These are phyloP conservation scores for Drosophila siamana DNA, from an alignment of 2,888 invertebrate species.

Conservation along the genomic window DNA sequence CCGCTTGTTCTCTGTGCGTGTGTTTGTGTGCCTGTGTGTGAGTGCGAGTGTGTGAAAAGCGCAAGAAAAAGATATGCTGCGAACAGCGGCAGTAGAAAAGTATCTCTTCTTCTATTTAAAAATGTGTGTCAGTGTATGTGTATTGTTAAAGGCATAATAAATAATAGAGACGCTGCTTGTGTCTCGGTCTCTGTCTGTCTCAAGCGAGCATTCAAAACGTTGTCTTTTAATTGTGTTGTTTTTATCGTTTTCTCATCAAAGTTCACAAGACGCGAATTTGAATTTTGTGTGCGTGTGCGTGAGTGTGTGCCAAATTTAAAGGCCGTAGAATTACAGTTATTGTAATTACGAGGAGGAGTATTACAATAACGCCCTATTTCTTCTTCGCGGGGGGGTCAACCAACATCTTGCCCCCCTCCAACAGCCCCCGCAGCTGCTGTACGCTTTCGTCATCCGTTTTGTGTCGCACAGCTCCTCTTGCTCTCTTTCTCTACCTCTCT, in stretches of 20 bases:
- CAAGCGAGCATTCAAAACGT: constrained; percentile 39
- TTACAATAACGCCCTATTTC: constrained; percentile 69
- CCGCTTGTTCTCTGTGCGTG: constrained; percentile 30
- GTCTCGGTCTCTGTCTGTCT: neutral
- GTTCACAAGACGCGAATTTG: constrained; percentile 53
- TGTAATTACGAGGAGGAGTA: constrained; percentile 40
- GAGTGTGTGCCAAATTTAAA: constrained; percentile 62
- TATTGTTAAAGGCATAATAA: constrained; percentile 70
- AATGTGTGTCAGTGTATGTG: constrained; percentile 80
- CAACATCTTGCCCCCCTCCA: constrained; percentile 41
- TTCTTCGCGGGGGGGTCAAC: constrained; percentile 46
- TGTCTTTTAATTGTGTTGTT: constrained; percentile 70
- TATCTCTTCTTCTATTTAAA: constrained; percentile 78
- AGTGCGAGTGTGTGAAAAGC: constrained; percentile 58
- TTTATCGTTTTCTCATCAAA: constrained; percentile 68
- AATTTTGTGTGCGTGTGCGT: neutral
- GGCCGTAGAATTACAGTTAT: constrained; percentile 55
- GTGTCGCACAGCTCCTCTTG: constrained; percentile 24
- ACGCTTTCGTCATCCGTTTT: constrained; percentile 58
- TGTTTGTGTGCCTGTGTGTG: constrained; percentile 30
- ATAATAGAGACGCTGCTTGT: constrained; percentile 65
- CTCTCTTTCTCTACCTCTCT: constrained; percentile 22
- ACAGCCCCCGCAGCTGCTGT: constrained; percentile 33
- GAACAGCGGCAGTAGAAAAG: constrained; percentile 64
- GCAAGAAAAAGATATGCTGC: constrained; percentile 73